phyloP scores from a whole-genome alignment of 2,888 invertebrate genomes.

The Plebejus argus region DNA sequence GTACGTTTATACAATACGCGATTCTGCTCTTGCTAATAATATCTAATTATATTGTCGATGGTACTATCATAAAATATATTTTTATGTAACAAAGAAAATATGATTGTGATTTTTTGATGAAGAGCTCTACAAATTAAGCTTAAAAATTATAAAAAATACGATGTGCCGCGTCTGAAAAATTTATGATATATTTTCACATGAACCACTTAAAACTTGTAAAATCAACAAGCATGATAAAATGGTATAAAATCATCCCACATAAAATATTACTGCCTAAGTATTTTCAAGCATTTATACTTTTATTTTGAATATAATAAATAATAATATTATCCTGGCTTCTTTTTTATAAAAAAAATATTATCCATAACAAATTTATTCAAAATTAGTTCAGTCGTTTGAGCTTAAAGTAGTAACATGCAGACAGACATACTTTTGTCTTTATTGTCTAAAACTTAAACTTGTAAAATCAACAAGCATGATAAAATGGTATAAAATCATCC shows the following conservation, averaged over 20 bases:
- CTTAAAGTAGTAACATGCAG: too few relatives aligned
- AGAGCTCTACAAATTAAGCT: background rate
- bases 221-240: background rate
- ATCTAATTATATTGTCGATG: too few relatives aligned
- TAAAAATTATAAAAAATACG: background rate
- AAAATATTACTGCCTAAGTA: background rate
- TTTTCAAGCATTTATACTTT: background rate
- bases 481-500: background rate
- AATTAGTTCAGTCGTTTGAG: too few relatives aligned
- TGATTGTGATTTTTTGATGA: background rate
- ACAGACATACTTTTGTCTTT: too few relatives aligned
- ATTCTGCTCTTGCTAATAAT: too few relatives aligned
- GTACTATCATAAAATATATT: too few relatives aligned
- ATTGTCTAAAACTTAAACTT: background rate
- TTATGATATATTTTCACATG: background rate
- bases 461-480: background rate
- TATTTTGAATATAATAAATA: too few relatives aligned
- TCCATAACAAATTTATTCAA: too few relatives aligned
- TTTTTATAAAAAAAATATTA: too few relatives aligned
- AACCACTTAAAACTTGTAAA: background rate
- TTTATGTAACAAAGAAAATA: too few relatives aligned
- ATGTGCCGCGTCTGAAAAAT: constrained; percentile 3
- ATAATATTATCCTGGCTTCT: too few relatives aligned
- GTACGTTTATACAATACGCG: too few relatives aligned
- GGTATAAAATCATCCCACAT: background rate